phyloP scores from a whole-genome alignment of 2,888 invertebrate species.

The Stictocephala bisonia region DNA sequence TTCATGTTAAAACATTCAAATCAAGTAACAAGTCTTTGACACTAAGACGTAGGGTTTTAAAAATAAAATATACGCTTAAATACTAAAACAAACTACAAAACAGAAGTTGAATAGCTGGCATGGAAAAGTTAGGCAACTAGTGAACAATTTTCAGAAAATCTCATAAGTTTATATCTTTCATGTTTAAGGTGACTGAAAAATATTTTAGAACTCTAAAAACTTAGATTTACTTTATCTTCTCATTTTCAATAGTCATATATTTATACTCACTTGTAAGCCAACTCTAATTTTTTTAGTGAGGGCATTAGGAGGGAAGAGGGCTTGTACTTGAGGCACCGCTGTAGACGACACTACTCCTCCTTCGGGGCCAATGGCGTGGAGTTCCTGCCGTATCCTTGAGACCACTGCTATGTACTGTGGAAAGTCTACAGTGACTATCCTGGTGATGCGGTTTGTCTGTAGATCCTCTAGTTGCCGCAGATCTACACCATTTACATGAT shows the following conservation, averaged over 20 bases:
- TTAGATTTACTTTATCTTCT: no score
- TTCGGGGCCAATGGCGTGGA: slow-evolving; percentile 96
- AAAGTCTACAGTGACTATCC: slow-evolving; percentile 96
- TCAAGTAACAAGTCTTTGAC: no score
- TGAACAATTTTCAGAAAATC: not conserved
- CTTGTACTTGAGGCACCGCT: slow-evolving; percentile 89
- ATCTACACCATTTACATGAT: no score
- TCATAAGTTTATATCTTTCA: not conserved
- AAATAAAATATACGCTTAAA: no score
- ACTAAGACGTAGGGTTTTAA: no score
- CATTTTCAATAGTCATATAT: not conserved
- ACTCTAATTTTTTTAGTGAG: slow-evolving; percentile 99
- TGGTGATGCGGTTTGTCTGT: slow-evolving; percentile 87
- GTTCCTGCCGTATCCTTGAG: slow-evolving; percentile 94
- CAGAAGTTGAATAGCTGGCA: no score
- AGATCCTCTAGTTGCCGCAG: slow-evolving; percentile 83
- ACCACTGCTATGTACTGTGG: slow-evolving; percentile 98
- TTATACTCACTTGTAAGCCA: slow-evolving; percentile 81
- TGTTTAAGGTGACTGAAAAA: not conserved
- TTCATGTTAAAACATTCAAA: no score
- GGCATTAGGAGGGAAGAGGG: slow-evolving; percentile 93
- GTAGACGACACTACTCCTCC: slow-evolving; percentile 97
- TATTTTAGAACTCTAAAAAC: not conserved
- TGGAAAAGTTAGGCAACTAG: no score
- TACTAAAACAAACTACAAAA: no score